These are phyloP conservation scores for Amphimallon solstitiale DNA, from an alignment of 2,888 invertebrate species.

Conservation along the genomic window DNA sequence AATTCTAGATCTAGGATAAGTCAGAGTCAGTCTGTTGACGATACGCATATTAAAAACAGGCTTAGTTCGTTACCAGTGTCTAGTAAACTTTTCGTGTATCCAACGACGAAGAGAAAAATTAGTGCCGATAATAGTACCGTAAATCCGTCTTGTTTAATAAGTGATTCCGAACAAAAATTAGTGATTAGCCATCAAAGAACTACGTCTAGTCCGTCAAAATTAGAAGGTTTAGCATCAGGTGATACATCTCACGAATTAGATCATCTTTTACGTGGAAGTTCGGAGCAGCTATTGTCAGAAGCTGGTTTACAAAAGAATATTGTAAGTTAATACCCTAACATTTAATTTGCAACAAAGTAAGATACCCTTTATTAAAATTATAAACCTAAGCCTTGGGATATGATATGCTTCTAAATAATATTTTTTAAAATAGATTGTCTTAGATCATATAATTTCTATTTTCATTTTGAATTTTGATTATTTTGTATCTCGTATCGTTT, in stretches of 20 bases:
- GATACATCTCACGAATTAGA: slow-evolving; percentile 76
- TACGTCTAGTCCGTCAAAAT: slow-evolving; percentile 82
- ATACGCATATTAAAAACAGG: slow-evolving; percentile 59
- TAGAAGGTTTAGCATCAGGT: slow-evolving; percentile 68
- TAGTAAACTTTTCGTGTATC: slow-evolving; percentile 45
- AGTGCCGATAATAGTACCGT: slow-evolving; percentile 43
- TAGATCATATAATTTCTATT: too few species aligned
- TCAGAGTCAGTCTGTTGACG: slow-evolving; percentile 68
- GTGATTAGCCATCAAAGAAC: slow-evolving; percentile 77
- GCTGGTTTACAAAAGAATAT: slow-evolving; percentile 55
- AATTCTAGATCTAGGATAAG: slow-evolving; percentile 54
- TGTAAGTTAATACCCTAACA: slow-evolving; percentile 53
- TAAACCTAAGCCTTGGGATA: too few species aligned
- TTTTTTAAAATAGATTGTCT: too few species aligned
- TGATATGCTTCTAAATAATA: too few species aligned
- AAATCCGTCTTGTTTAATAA: slow-evolving; percentile 58
- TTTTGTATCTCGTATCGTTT: too few species aligned
- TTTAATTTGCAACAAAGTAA: too few species aligned
- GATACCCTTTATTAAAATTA: slow-evolving; percentile 1
- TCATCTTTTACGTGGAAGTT: slow-evolving; percentile 81
- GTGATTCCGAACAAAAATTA: slow-evolving; percentile 54
- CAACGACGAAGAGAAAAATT: slow-evolving; percentile 57
- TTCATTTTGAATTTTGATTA: too few species aligned
- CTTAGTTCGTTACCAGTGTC: slow-evolving; percentile 44
- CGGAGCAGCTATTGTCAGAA: slow-evolving; percentile 76